Evolutionary conservation across 2,113 vertebrate genomes (phyloP).

Genomic region (Anhinga anhinga): DNA sequence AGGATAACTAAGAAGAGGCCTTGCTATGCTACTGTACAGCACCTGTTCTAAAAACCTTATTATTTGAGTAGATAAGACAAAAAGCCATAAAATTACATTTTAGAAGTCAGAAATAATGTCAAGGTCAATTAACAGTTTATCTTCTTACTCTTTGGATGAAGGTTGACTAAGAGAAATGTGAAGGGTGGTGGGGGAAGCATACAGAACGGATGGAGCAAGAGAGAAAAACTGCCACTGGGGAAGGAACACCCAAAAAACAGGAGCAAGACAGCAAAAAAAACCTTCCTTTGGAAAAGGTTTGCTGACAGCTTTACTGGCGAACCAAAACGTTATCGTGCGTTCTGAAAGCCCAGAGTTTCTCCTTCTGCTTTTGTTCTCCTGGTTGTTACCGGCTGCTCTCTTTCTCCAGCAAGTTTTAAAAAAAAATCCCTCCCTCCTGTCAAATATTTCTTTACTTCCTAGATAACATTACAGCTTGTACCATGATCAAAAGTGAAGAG

Average conservation of each 20-base stretch:
- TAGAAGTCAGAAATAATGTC: background rate
- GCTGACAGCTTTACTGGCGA: background rate
- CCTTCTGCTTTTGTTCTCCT: background rate
- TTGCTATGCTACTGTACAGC: background rate
- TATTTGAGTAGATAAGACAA: background rate
- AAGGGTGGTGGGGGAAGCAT: rapidly evolving
- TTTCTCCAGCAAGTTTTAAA: background rate
- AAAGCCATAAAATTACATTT: background rate
- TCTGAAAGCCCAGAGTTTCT: background rate
- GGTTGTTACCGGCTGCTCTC: background rate
- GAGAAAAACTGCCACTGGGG: background rate
- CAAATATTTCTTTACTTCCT: background rate
- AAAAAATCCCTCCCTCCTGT: background rate
- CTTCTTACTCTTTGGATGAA: background rate
- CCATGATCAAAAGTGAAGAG: background rate
- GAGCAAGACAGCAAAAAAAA: background rate
- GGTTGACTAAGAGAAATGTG: background rate
- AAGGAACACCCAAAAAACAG: background rate
- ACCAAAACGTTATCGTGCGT: background rate
- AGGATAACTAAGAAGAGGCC: background rate
- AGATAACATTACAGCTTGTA: background rate
- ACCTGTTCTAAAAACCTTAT: background rate
- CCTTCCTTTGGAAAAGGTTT: background rate
- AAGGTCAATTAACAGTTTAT: background rate
- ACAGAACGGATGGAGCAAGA: background rate